phyloP scores from a whole-genome alignment of 1,140 invertebrate species.

The Brachionus paranguensis region DNA sequence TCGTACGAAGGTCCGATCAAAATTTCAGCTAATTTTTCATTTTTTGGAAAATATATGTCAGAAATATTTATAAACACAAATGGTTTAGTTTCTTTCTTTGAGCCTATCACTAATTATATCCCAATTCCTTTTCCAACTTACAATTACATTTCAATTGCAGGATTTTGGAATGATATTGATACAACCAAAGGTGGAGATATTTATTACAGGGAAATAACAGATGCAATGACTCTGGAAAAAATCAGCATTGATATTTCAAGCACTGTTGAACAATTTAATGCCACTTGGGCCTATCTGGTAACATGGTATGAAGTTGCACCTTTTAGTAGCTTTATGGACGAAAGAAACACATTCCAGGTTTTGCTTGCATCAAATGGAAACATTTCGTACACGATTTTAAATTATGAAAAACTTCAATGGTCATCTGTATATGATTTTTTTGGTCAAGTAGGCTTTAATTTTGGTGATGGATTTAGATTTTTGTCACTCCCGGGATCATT shows the following conservation, averaged over 20 bases:
- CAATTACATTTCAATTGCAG: not conserved
- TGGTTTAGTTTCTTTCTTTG: not conserved
- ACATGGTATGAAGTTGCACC: not conserved
- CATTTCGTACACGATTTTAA: not conserved
- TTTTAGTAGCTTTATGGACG: not conserved
- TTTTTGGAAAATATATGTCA: not conserved
- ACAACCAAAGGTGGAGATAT: not conserved
- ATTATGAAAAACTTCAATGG: not conserved
- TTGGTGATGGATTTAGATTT: not conserved
- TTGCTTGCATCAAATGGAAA: not conserved
- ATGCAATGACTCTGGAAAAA: not conserved
- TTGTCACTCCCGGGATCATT: not conserved
- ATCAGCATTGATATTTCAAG: not conserved
- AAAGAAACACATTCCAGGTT: not conserved
- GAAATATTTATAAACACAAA: not conserved
- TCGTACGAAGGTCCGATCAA: not conserved
- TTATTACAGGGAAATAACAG: not conserved
- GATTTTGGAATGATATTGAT: not conserved
- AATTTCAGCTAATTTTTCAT: not conserved
- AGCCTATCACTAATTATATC: not conserved
- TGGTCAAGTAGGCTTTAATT: too few relatives aligned
- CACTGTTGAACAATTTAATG: not conserved
- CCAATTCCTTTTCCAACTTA: not conserved
- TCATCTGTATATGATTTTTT: not conserved
- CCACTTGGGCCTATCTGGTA: not conserved